Conservation (phyloP, 2,888 invertebrate species). For the Physocephala rufipes region DNA sequence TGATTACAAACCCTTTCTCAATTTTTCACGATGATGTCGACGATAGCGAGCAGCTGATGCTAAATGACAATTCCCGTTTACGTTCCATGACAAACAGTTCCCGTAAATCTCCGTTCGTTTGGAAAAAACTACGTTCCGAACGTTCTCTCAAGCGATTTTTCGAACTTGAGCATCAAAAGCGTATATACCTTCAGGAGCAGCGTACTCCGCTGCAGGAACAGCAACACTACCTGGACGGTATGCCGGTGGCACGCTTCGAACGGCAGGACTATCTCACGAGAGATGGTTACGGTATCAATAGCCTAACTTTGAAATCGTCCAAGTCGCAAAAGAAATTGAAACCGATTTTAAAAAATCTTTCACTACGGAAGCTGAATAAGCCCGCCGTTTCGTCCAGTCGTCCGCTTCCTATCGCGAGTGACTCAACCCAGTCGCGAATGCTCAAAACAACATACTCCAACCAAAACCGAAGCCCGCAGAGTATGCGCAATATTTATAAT, state of each 20-base stretch:
- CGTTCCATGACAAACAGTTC: slow-evolving; percentile 50
- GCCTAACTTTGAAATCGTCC: slow-evolving; percentile 43
- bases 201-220: not conserved
- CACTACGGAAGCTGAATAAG: slow-evolving; percentile 53
- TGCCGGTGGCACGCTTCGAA: slow-evolving; percentile 57
- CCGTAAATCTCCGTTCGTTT: slow-evolving; percentile 25
- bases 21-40: slow-evolving; percentile 60
- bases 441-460: slow-evolving; percentile 64
- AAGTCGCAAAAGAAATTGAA: slow-evolving; percentile 17
- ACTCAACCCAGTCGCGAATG: slow-evolving; percentile 53
- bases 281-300: slow-evolving; percentile 34
- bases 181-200: slow-evolving; percentile 17
- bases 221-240: slow-evolving; percentile 54
- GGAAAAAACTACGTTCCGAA: slow-evolving; percentile 48
- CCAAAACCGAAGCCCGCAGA: slow-evolving; percentile 59
- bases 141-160: slow-evolving; percentile 54
- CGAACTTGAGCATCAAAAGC: slow-evolving; percentile 44
- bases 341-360: slow-evolving; percentile 56
- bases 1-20: slow-evolving; percentile 65
- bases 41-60: slow-evolving; percentile 48
- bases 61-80: slow-evolving; percentile 54
- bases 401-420: slow-evolving; percentile 17
- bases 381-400: slow-evolving; percentile 34
- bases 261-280: slow-evolving; percentile 56
- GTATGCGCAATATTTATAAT: slow-evolving; percentile 50